Evolutionary conservation across 2,797 vertebrate species (phyloP), one percentile per base, ranked within the genome.

Genomic region (Gallinago solitaria): DNA sequence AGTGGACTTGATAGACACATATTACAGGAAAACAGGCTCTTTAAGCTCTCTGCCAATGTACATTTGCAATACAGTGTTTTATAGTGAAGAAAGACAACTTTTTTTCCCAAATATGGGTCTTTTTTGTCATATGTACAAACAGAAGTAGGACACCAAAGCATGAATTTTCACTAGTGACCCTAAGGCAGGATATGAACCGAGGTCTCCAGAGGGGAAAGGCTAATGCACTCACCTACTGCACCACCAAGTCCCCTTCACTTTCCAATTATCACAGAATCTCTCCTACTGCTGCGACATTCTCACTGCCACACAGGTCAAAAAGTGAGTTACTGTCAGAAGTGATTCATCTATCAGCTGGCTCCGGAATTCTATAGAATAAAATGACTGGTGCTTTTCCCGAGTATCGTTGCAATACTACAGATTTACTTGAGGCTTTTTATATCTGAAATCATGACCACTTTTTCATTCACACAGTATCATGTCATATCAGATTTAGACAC

Each of bases 241-340:
- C 57, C 89, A 94, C 87, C 82, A 83, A 96, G 96, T 92, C 84
- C 79, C 69, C 79, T 94, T 94, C 89, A 83, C 95, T 96, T 94
- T 90, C 87, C 95, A 95, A 92, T 96, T 97, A 97, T 89, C 92
- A 94, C 91, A 83, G 85, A 93, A 86, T 53, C 87, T 92, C 84
- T 95, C 65, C 89, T 87, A 77, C 48, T 91, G 61, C 91, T 86
- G 80, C 91, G 89, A 93, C 91, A 91, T 93, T 94, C 89, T 92
- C 69, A 74, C 61, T 88, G 91, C 94, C 89, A 91, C 84, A 92
- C 7, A 78, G 92, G 94, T 96, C 94, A 97, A 83, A 93, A 96
- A 96, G 87, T 89, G 89, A 96, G 95, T 89, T 95, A 92, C 91
- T 95, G 92, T 93, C 94, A 96, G 70, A 96, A 91, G 87, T 43